Evolutionary conservation across 2,113 vertebrate genomes (phyloP), one percentile per base, ranked within the genome.

Genomic region (Leptocoma aspasia): DNA sequence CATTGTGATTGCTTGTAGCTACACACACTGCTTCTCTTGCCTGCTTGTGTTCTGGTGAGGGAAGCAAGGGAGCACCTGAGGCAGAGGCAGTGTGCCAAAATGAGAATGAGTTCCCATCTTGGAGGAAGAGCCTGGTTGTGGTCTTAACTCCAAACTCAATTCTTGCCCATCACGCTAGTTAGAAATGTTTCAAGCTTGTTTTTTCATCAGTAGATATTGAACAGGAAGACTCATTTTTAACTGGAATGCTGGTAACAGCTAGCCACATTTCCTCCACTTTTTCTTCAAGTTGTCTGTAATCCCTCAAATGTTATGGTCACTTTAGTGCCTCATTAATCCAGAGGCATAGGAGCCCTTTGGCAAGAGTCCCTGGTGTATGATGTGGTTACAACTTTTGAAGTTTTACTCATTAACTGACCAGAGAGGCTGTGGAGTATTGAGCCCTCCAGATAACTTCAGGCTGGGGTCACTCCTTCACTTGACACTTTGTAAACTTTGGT

Each of bases 151-250:
- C 15, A 31, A 70, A 30, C 11, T 59, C 0, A 3, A 41, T 49
- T 63, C 28, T 65, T 56, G 14, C 60, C 65, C 30, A 7, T 47
- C 26, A 1, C 0, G 0, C 6, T 64, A 9, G 13, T 68, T 80
- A 35, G 30, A 15, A 45, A 21, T 30, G 24, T 49, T 81, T 86
- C 11, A 13, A 7, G 15, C 31, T 61, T 53, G 20, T 6, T 65
- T 77, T 15, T 71, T 56, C 31, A 6, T 60, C 8, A 6, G 54
- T 54, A 33, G 41, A 9, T 47, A 6, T 0, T 17, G 19, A n/a
- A 49, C 13, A 53, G 77, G 64, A 84, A 65, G 54, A 53, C 14
- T 26, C 8, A 31, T 64, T 66, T 88, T 54, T 59, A 64, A 13
- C 31, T 45, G 30, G 7, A 76, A 13, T 44, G 35, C 14, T 24